These are phyloP conservation scores for Streblospio benedicti DNA, from an alignment of 1,140 invertebrate species.

Conservation along the genomic window DNA sequence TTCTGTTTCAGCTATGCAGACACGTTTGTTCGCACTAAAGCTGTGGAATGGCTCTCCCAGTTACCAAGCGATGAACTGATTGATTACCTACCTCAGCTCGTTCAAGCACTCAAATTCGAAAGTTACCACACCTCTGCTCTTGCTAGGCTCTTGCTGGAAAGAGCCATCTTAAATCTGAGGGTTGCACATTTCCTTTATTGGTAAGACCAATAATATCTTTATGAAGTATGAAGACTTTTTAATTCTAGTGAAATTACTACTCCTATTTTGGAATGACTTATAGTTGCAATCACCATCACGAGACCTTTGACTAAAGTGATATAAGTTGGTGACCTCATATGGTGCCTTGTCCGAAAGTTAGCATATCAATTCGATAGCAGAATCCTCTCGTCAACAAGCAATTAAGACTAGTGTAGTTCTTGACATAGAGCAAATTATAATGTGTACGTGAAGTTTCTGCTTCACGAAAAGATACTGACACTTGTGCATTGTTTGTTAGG, in stretches of 20 bases:
- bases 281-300: too few relatives aligned
- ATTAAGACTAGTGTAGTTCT: too few relatives aligned
- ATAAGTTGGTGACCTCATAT: too few relatives aligned
- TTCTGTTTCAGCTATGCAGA: conserved; percentile 79
- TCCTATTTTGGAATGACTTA: not conserved
- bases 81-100: conserved; percentile 83
- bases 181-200: conserved; percentile 93
- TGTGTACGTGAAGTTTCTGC: too few relatives aligned
- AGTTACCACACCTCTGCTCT: conserved; percentile 81
- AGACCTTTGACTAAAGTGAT: too few relatives aligned
- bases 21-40: conserved; percentile 70
- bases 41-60: conserved; percentile 69
- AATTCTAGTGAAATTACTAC: not conserved
- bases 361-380: too few relatives aligned
- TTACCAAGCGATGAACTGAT: conserved; percentile 79
- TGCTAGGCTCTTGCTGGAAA: conserved; percentile 70
- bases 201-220: too few relatives aligned
- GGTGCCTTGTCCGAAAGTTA: too few relatives aligned
- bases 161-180: conserved; percentile 73
- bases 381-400: too few relatives aligned
- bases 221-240: not conserved
- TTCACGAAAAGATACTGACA: too few relatives aligned
- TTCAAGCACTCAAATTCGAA: conserved; percentile 81
- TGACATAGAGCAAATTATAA: too few relatives aligned
- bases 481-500: conserved; percentile 16